phyloP scores from a whole-genome alignment of 2,113 vertebrate species.

The Polypterus senegalus region DNA sequence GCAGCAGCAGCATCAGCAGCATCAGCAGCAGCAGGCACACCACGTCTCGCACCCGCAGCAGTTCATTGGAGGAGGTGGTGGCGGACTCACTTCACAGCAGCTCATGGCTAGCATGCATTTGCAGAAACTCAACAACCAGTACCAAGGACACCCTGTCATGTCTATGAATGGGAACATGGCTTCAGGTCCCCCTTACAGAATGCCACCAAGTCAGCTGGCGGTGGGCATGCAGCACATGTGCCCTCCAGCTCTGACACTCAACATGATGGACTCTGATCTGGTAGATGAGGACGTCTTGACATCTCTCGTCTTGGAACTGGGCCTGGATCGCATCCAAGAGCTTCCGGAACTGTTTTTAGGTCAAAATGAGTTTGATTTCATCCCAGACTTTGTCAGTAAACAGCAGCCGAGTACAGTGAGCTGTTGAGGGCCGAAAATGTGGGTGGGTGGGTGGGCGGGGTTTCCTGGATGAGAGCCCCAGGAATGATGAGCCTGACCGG shows the following conservation, averaged over 20 bases:
- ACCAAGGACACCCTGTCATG: slow-evolving; percentile 68
- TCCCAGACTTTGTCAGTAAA: slow-evolving; percentile 91
- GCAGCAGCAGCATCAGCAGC: slow-evolving; percentile 32
- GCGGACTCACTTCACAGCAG: slow-evolving; percentile 67
- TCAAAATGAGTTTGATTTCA: slow-evolving; percentile 96
- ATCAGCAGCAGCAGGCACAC: slow-evolving; percentile 34
- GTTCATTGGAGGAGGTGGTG: slow-evolving; percentile 52
- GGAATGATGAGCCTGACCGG: not conserved
- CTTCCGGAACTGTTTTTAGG: slow-evolving; percentile 91
- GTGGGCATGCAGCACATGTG: slow-evolving; percentile 65
- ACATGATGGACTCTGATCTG: slow-evolving; percentile 81
- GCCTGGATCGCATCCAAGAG: slow-evolving; percentile 88
- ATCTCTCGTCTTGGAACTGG: slow-evolving; percentile 83
- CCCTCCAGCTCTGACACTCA: slow-evolving; percentile 57
- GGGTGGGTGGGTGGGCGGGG: slow-evolving; percentile 19
- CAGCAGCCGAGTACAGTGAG: slow-evolving; percentile 88
- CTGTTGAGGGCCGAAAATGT: slow-evolving; percentile 54
- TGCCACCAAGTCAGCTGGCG: slow-evolving; percentile 56
- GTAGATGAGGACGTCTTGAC: slow-evolving; percentile 94
- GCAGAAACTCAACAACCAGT: slow-evolving; percentile 81
- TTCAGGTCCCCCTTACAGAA: slow-evolving; percentile 50
- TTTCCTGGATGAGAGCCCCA: slow-evolving; percentile 16
- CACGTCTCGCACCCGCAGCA: slow-evolving; percentile 46
- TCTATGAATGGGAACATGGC: slow-evolving; percentile 56
- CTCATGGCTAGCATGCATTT: slow-evolving; percentile 84